Evolutionary conservation across 1,140 invertebrate genomes (phyloP), one percentile per base, ranked within the genome.

Genomic region (Caenorhabditis tropicalis): DNA sequence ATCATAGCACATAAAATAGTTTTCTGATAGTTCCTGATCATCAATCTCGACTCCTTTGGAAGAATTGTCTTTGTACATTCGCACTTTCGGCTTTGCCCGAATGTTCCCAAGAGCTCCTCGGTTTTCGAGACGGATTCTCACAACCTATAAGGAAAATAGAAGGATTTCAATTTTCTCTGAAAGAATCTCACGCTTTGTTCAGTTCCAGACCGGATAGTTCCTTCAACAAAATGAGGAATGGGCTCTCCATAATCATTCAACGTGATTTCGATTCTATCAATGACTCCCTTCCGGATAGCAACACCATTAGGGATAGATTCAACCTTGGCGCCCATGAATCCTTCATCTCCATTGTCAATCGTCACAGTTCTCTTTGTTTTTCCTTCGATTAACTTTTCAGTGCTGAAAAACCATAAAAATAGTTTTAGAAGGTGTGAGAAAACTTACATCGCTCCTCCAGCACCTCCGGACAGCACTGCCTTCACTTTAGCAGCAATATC

Each of bases 1-100:
- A 74, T 74, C 65, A 36, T 74, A 74, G 36, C 65, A 74, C 65
- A 74, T 74, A 21, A 74, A 74, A 27, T 74, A 74, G 19, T 74
- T 74, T 31, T 74, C 65, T 24, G 65, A 74, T 39, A 74, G n/a
- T 24, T 74, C 65, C 33, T 43, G 65, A 46, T 74, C 65, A 74
- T 74, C 65, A 31, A 74, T 74, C 10, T 74, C 65, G 2, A 74
- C 65, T 74, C 65, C 65, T 43, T 39, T 74, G 9, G 65, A 74
- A 19, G 65, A 74, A 24, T 74, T 74, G 9, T 74, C 65, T 43
- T 74, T 74, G 36, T 43, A 74, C 65, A 74, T 74, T 43, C 65
- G 2, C 0, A 74, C 65, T 74, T 74, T 74, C 24, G 65, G 65
- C 43, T 74, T 74, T 5, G 65, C 65, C 9, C 65, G 33, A 12